Percentiles rank a stretch among this genome's conserved stretches.
phyloP scores from a whole-genome alignment of 2,113 vertebrate genomes.

The Fulmarus glacialis region DNA sequence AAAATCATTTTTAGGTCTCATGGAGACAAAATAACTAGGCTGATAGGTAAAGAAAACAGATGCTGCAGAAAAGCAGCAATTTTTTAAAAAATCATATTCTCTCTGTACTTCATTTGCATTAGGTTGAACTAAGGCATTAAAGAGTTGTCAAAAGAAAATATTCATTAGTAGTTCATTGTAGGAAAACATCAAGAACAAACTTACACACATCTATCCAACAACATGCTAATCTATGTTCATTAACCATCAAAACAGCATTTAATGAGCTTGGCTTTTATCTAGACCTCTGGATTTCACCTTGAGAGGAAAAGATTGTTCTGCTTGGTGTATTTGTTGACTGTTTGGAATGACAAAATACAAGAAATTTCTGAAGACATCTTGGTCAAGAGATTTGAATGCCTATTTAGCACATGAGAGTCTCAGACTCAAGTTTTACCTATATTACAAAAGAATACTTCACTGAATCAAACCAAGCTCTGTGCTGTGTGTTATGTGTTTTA shows the following conservation, averaged over 20 bases:
- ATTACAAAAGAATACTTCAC: neutral
- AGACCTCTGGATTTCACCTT: neutral
- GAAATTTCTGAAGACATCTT: neutral
- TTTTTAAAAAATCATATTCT: neutral
- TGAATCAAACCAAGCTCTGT: neutral
- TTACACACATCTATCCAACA: neutral
- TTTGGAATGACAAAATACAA: neutral
- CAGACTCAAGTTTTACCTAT: neutral
- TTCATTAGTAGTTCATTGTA: neutral
- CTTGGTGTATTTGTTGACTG: neutral
- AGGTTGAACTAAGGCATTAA: neutral
- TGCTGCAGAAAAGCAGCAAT: neutral
- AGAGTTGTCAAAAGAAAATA: neutral
- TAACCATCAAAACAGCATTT: conserved; percentile 19
- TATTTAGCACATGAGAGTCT: neutral
- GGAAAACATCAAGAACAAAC: conserved; percentile 25
- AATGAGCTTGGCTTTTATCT: conserved; percentile 9
- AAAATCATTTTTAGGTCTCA: neutral
- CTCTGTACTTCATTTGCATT: neutral
- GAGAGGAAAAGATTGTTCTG: neutral
- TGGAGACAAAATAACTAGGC: neutral
- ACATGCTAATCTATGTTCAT: neutral
- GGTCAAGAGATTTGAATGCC: neutral
- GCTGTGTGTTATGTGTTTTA: neutral
- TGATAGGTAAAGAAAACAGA: neutral